Percentiles rank a stretch among this genome's conserved stretches.
These are phyloP conservation scores for Sebastiscus albofasciatus DNA, from an alignment of 2,797 vertebrate genomes.

Conservation along the genomic window DNA sequence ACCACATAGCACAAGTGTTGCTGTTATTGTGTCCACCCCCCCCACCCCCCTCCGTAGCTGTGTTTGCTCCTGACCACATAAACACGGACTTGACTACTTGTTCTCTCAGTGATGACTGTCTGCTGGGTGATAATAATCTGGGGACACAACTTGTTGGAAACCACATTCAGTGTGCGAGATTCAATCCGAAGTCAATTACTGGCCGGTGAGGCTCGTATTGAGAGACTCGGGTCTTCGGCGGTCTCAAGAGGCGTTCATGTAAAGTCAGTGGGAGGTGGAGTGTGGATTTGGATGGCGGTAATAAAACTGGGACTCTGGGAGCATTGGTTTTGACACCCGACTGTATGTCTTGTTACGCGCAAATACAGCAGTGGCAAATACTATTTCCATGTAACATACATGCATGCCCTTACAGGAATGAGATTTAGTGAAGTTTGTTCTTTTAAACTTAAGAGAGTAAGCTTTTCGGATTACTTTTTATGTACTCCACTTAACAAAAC, in stretches of 20 bases:
- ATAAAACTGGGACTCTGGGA: slow-evolving; percentile 4
- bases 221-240: neutral
- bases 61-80: neutral
- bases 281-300: neutral
- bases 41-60: too few relatives aligned
- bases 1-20: neutral
- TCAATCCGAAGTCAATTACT: slow-evolving; percentile 39
- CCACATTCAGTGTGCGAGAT: slow-evolving; percentile 6
- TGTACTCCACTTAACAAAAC: too few relatives aligned
- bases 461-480: too few relatives aligned
- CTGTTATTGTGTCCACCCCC: neutral
- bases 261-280: neutral
- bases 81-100: neutral
- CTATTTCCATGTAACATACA: neutral
- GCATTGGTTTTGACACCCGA: neutral
- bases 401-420: neutral
- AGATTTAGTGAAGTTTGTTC: too few relatives aligned
- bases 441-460: too few relatives aligned
- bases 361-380: neutral
- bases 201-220: neutral
- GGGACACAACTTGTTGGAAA: slow-evolving; percentile 26
- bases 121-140: slow-evolving; percentile 31
- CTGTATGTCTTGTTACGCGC: neutral
- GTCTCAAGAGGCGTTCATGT: slow-evolving; percentile 3
- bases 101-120: slow-evolving; percentile 4